phyloP scores from a whole-genome alignment of 2,888 invertebrate genomes.

The Agonopterix alstromeriana region DNA sequence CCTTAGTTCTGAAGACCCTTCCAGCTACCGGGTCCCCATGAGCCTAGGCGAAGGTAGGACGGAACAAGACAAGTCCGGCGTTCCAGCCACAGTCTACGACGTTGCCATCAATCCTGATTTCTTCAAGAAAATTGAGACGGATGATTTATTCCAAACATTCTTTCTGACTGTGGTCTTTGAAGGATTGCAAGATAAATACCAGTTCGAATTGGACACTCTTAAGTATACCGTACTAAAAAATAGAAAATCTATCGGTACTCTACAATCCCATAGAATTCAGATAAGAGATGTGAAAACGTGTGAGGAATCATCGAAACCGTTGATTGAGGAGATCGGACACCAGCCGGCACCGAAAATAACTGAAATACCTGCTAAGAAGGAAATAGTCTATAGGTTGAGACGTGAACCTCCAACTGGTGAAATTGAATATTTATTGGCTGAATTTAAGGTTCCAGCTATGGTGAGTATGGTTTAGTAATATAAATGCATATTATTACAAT shows the following conservation, averaged over 20 bases:
- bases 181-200: conserved; percentile 84
- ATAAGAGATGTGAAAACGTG: conserved; percentile 79
- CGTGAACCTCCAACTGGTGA: conserved; percentile 74
- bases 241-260: conserved; percentile 83
- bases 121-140: conserved; percentile 83
- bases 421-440: conserved; percentile 74
- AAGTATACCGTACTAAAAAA: conserved; percentile 83
- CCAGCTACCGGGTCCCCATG: conserved; percentile 90
- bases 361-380: conserved; percentile 31
- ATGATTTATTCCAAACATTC: conserved; percentile 85
- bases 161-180: conserved; percentile 88
- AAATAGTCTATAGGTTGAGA: conserved; percentile 77
- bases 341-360: conserved; percentile 20
- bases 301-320: conserved; percentile 42
- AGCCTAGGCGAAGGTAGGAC: conserved; percentile 89
- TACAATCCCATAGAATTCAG: conserved; percentile 85
- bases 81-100: conserved; percentile 86
- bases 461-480: conserved; percentile 41
- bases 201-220: conserved; percentile 80
- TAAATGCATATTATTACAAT: no score
- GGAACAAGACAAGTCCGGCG: conserved; percentile 86
- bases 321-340: conserved; percentile 79
- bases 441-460: conserved; percentile 78
- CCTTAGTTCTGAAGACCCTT: conserved; percentile 81
- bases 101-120: conserved; percentile 89